Evolutionary conservation across 1,140 invertebrate genomes (phyloP), one percentile per base, ranked within the genome.

Genomic region (Atopsyche davidsoni): DNA sequence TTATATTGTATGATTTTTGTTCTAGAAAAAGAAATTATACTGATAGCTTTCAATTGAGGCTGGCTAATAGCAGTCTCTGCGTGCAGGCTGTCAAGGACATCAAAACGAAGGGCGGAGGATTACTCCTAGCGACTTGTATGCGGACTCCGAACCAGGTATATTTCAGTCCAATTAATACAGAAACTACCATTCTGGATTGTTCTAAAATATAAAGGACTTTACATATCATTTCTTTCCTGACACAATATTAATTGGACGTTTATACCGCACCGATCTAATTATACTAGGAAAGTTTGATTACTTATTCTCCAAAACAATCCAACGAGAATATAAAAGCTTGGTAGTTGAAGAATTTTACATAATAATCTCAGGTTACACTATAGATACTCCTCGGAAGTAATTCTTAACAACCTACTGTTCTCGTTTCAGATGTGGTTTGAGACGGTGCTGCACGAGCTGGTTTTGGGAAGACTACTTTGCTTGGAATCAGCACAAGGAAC

Each of bases 391-490:
- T n/a, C n/a, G n/a, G n/a, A n/a, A n/a, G n/a, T n/a, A n/a, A n/a
- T n/a, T n/a, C n/a, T n/a, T n/a, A n/a, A n/a, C n/a, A n/a, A n/a
- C n/a, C n/a, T 39, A 23, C 16, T 14, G 18, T 36, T 42, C 49
- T 63, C 18, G 16, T 69, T 63, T 22, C 61, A 91, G 82, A 77
- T 86, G 60, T 93, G 89, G 89, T 90, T 83, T 58, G 84, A 94
- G 67, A 94, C 89, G 0, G 83, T 86, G 46, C 86, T 85, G 48
- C 78, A 80, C 46, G 92, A 96, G 66, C 65, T 96, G n/a, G 80
- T 93, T 11, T 70, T 97, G 21, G 86, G 85, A 1, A 82, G 89
- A 55, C 72, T 91, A 17, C 67, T 95, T 1, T 97, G 94, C 64
- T 62, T 97, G 46, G 91, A 96, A 69, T 82, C 86, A 2, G 73